phyloP scores from a whole-genome alignment of 1,140 invertebrate species.

The Palaemon carinicauda region DNA sequence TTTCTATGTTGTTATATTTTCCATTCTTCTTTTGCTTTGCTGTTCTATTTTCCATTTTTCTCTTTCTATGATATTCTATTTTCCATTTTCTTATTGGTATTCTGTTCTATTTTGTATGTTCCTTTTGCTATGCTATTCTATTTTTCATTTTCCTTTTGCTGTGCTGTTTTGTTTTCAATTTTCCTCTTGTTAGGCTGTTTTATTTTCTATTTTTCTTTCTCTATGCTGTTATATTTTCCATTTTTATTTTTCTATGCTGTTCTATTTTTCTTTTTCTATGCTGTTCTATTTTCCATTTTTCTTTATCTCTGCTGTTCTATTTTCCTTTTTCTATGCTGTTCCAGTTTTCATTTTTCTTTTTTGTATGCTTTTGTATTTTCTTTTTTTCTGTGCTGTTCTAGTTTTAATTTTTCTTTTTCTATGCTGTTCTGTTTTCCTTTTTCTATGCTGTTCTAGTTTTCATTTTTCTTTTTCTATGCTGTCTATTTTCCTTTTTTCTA shows the following conservation, averaged over 20 bases:
- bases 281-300: neutral
- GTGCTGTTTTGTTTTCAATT: neutral
- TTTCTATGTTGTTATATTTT: too few relatives aligned
- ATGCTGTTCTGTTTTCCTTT: neutral
- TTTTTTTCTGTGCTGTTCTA: neutral
- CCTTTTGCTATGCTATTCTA: neutral
- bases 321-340: neutral
- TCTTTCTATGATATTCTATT: neutral
- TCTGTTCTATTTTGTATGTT: neutral
- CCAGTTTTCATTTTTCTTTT: neutral
- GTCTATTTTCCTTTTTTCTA: too few relatives aligned
- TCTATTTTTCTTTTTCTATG: neutral
- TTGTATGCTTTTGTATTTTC: too few relatives aligned
- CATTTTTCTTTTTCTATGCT: neutral
- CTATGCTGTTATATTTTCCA: too few relatives aligned
- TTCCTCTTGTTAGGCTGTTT: neutral
- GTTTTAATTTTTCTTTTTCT: neutral
- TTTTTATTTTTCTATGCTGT: neutral
- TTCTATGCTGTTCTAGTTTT: neutral
- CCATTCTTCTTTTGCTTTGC: too few relatives aligned
- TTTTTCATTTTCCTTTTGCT: neutral
- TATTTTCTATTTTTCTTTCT: neutral
- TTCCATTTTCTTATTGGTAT: neutral
- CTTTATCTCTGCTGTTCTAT: neutral
- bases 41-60: too few relatives aligned